phyloP scores from a whole-genome alignment of 1,140 invertebrate genomes.

The Cydia fagiglandana region DNA sequence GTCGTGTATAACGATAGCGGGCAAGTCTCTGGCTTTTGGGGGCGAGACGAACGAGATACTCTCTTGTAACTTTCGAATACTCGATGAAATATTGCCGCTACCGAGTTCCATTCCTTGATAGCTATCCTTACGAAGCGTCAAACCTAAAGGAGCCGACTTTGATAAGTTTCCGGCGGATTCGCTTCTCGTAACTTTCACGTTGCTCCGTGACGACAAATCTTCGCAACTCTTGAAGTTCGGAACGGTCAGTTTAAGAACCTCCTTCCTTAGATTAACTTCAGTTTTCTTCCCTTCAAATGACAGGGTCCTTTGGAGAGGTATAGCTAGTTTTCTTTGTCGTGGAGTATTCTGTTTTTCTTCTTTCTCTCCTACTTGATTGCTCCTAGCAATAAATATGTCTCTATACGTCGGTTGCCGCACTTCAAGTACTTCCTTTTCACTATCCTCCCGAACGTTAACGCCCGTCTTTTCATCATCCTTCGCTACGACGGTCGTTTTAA shows the following conservation, averaged over 20 bases:
- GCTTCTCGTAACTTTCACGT: slow-evolving; percentile 34
- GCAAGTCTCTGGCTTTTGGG: slow-evolving; percentile 37
- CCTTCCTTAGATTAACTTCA: slow-evolving; percentile 51
- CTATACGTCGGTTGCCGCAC: slow-evolving; percentile 43
- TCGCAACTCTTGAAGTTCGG: slow-evolving; percentile 54
- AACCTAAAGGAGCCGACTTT: slow-evolving; percentile 31
- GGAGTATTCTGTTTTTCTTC: slow-evolving; percentile 36
- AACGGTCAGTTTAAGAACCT: slow-evolving; percentile 52
- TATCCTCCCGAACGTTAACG: slow-evolving; percentile 32
- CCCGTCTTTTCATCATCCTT: slow-evolving; percentile 35
- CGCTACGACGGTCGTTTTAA: slow-evolving; percentile 44
- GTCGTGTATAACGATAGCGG: slow-evolving; percentile 44
- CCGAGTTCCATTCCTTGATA: slow-evolving; percentile 39
- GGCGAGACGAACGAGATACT: slow-evolving; percentile 40
- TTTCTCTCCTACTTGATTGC: slow-evolving; percentile 33
- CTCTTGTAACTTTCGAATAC: slow-evolving; percentile 46
- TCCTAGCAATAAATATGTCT: slow-evolving; percentile 46
- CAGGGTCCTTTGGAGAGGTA: slow-evolving; percentile 39
- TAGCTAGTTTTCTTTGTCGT: slow-evolving; percentile 54
- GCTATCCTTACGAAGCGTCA: slow-evolving; percentile 37
- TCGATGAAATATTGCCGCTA: slow-evolving; percentile 38
- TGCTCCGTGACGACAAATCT: slow-evolving; percentile 39
- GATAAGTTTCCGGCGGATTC: slow-evolving; percentile 40
- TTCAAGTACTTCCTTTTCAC: slow-evolving; percentile 35
- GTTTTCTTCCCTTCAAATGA: slow-evolving; percentile 47